These are phyloP conservation scores for Macroteleia sp. DNA, from an alignment of 2,888 invertebrate species.

Conservation along the genomic window DNA sequence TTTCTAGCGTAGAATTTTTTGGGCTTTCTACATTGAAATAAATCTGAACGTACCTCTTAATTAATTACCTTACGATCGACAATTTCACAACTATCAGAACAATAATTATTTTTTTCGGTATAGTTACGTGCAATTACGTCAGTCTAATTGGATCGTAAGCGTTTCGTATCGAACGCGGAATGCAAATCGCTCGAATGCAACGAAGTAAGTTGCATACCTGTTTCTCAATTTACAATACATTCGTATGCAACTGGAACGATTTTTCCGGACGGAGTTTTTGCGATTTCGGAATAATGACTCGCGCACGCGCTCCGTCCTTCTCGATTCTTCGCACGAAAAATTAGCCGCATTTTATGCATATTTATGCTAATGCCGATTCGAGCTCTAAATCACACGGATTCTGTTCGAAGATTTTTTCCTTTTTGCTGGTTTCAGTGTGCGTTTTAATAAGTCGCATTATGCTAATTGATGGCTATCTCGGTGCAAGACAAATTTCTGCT, in stretches of 20 bases:
- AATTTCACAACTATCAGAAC: slow-evolving; percentile 33
- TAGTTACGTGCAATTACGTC: slow-evolving; percentile 35
- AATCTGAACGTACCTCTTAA: slow-evolving; percentile 26
- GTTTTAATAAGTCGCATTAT: slow-evolving; percentile 29
- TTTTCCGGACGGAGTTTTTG: slow-evolving; percentile 16
- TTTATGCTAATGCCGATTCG: slow-evolving; percentile 33
- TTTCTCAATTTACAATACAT: slow-evolving; percentile 47
- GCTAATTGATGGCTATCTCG: slow-evolving; percentile 31
- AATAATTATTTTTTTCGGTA: slow-evolving; percentile 46
- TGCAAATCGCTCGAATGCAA: slow-evolving; percentile 41
- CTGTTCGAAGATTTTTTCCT: slow-evolving; percentile 6
- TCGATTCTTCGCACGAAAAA: slow-evolving; percentile 17
- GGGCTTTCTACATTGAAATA: slow-evolving; percentile 27
- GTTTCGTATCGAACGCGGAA: slow-evolving; percentile 38
- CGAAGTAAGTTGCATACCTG: slow-evolving; percentile 34
- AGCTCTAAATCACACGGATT: slow-evolving; percentile 24
- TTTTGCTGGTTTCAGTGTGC: neutral
- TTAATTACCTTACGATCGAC: slow-evolving; percentile 7
- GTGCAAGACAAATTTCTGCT: slow-evolving; percentile 38
- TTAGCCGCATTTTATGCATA: slow-evolving; percentile 34
- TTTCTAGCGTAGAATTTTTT: slow-evolving; percentile 42
- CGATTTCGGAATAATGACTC: slow-evolving; percentile 33
- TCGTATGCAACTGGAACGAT: slow-evolving; percentile 34
- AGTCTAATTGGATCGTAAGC: slow-evolving; percentile 29
- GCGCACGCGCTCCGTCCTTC: neutral